Conservation (phyloP, 2,113 vertebrate species). For the Austrofundulus limnaeus region DNA sequence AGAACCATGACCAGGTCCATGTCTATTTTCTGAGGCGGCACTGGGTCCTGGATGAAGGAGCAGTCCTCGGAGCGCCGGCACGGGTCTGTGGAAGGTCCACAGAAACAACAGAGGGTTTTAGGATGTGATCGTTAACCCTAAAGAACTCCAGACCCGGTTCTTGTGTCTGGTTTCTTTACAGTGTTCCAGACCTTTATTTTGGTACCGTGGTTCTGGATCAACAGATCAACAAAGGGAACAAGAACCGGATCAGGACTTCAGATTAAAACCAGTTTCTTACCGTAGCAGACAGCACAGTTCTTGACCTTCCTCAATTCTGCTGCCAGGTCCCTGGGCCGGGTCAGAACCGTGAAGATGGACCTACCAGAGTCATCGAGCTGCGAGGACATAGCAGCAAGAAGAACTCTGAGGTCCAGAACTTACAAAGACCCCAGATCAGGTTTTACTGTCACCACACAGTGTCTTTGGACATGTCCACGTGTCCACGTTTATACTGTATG, state of each 20-base stretch:
- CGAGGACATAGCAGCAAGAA: slow-evolving; percentile 4
- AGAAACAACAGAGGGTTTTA: not conserved
- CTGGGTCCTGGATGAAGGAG: slow-evolving; percentile 5
- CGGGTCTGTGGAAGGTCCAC: slow-evolving; percentile 73
- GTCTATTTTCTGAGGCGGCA: slow-evolving; percentile 63
- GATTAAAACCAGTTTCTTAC: slow-evolving; percentile 66
- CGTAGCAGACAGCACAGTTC: slow-evolving; percentile 84
- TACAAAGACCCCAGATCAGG: too few species aligned
- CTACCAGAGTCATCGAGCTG: slow-evolving; percentile 79
- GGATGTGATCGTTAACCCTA: too few species aligned
- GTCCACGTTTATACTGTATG: too few species aligned
- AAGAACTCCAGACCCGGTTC: not conserved
- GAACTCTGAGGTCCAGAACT: not conserved
- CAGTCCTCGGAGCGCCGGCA: slow-evolving; percentile 76
- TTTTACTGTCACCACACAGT: too few species aligned
- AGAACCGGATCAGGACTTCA: not conserved
- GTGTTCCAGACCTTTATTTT: not conserved
- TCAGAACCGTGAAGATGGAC: slow-evolving; percentile 76
- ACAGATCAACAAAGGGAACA: not conserved
- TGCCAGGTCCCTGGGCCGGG: slow-evolving; percentile 53
- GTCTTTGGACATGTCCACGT: too few species aligned
- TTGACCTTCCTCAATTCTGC: slow-evolving; percentile 65
- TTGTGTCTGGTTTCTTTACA: not conserved
- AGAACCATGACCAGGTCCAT: slow-evolving; percentile 83
- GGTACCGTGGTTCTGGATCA: not conserved